phyloP scores from a whole-genome alignment of 2,888 invertebrate genomes.

The Pristionchus entomophagus region DNA sequence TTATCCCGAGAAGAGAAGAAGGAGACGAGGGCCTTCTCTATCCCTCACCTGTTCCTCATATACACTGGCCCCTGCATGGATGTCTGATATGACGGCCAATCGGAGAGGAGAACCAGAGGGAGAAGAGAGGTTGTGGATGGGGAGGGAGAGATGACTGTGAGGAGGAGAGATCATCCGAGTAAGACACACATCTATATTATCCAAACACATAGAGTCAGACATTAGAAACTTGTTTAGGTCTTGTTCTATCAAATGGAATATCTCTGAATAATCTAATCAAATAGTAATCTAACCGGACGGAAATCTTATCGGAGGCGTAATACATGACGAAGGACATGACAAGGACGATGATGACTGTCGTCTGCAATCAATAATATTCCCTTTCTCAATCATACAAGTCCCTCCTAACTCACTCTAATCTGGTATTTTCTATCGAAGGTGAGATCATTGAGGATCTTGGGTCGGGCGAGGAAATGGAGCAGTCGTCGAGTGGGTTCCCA shows the following conservation, averaged over 20 bases:
- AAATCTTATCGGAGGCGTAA: slow-evolving; percentile 56
- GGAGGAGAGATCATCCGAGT: slow-evolving; percentile 50
- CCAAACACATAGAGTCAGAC: no score
- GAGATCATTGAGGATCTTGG: slow-evolving; percentile 51
- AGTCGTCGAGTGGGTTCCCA: slow-evolving; percentile 48
- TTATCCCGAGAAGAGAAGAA: background rate
- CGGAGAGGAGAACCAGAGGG: slow-evolving; percentile 56
- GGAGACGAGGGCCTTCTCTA: no score
- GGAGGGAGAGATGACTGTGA: slow-evolving; percentile 45
- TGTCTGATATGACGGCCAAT: slow-evolving; percentile 65
- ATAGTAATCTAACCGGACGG: slow-evolving; percentile 45
- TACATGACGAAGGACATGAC: slow-evolving; percentile 41
- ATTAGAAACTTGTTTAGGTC: no score
- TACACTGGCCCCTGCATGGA: slow-evolving; percentile 69
- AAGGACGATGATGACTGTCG: background rate
- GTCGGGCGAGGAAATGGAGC: slow-evolving; percentile 51
- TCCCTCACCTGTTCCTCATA: slow-evolving; percentile 53
- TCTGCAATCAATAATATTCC: background rate
- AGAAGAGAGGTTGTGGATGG: slow-evolving; percentile 53
- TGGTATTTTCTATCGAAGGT: slow-evolving; percentile 58
- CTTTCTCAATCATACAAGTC: slow-evolving; percentile 11
- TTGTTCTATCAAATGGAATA: slow-evolving; percentile 30
- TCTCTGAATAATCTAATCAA: background rate
- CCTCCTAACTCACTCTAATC: slow-evolving; percentile 52
- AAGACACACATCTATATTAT: slow-evolving; percentile 49